phyloP scores from a whole-genome alignment of 2,797 vertebrate species.

The Heteromormyrus szaboi region DNA sequence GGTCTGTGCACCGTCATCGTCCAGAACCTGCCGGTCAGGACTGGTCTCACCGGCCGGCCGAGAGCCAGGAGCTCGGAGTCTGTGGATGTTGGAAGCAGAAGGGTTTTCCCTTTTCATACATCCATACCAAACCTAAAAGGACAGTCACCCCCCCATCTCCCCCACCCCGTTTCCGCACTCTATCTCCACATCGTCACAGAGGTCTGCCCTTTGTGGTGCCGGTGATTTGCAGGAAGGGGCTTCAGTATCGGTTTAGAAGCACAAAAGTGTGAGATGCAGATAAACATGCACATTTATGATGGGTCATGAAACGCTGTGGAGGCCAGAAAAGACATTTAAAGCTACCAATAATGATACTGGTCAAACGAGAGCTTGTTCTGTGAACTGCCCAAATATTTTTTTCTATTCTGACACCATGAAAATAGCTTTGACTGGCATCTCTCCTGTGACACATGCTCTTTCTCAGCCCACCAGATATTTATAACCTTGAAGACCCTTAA shows the following conservation, averaged over 20 bases:
- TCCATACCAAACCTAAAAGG: not conserved
- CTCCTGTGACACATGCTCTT: not conserved
- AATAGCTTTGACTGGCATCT: not conserved
- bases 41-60: not conserved
- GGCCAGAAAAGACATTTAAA: not conserved
- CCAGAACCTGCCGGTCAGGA: not conserved
- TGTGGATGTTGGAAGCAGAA: not conserved
- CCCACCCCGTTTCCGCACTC: not conserved
- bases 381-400: not conserved
- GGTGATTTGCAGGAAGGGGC: not conserved
- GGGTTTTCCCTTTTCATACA: not conserved
- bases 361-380: not conserved
- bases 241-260: not conserved
- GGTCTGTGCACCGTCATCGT: not conserved
- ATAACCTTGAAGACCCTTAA: not conserved
- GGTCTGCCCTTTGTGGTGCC: not conserved
- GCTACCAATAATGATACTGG: not conserved
- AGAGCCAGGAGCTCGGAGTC: not conserved
- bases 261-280: not conserved
- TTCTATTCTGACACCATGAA: not conserved
- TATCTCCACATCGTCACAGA: not conserved
- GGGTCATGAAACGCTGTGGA: not conserved
- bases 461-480: not conserved
- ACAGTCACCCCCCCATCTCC: not conserved
- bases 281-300: not conserved